Base-by-base conservation (phyloP, 2,113 vertebrate species). In the Romanogobio albipinnatus region DNA sequence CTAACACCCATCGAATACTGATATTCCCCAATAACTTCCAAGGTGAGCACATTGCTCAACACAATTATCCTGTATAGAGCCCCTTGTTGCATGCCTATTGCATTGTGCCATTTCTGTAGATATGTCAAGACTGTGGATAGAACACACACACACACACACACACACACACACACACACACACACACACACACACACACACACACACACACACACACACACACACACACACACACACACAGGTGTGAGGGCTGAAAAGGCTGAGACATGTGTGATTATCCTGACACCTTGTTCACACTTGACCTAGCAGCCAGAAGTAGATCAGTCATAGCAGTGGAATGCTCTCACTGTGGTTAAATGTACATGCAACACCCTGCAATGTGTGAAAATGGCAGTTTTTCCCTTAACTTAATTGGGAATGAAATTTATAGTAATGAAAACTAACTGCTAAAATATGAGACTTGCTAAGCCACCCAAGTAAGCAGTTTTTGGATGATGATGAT, bases 41-140 rank as follows among this genome's bases (percentile, higher is more conserved):
- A 56, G 51, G 51, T 94, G 92, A 93, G 89, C 90, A 93, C 91
- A 94, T 94, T 93, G 92, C 90, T 92, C 91, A 90, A 91, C 93
- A 90, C 91, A 93, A 90, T 93, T 93, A 93, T 91, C 91, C 89
- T 78, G 83, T 86, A 39, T 39, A 85, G 86, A 87, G 86, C 74
- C 22, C 75, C 84, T 93, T 91, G 92, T 91, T 84, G 92, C 93
- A 56, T 56, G 53, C 53, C 91, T 85, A 86, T 13, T 73, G 70
- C 59, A 82, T 2, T 70, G 62, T 51, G 56, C 66, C 43, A 81
- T 68, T 36, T 71, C 66, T 49, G 49, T 51, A 39, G 66, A 71
- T 1, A 74, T 71, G 36, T 70, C 36, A 22, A 43, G 14, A 75
- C 5, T 17, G 43, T 19, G 49, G 71, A 26, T 71, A 45, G 43